A percentile compares a stretch with the other conserved stretches of the same genome.
These are phyloP conservation scores for Ectemnius cavifrons DNA, from an alignment of 2,888 invertebrate genomes.

Conservation along the genomic window DNA sequence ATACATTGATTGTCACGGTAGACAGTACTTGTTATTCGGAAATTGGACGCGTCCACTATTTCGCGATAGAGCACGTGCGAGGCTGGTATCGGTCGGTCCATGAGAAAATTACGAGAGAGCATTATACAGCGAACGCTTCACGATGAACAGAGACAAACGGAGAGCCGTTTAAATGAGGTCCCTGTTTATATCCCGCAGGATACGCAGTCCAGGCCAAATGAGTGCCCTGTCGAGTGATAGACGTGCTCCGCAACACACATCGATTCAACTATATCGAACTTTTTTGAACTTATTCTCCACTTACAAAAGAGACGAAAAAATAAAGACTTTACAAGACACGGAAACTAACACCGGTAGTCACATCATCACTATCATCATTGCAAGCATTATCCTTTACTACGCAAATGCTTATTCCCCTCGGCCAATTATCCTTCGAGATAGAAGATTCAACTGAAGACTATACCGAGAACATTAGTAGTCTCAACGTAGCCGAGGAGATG, in stretches of 20 bases:
- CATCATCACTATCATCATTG: too few species aligned
- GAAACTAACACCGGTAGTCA: too few species aligned
- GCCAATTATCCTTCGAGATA: too few species aligned
- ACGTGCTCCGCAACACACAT: too few species aligned
- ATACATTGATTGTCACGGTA: too few species aligned
- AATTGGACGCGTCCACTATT: constrained; percentile 2
- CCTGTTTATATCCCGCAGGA: constrained; percentile 26
- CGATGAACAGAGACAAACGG: constrained; percentile 4
- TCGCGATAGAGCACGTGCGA: neutral
- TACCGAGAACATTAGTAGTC: neutral
- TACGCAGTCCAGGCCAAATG: constrained; percentile 11
- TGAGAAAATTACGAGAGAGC: constrained; percentile 24
- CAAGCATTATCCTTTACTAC: neutral
- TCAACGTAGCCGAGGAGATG: neutral
- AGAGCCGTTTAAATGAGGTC: constrained; percentile 15
- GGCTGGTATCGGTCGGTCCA: constrained; percentile 3
- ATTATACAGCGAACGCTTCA: neutral
- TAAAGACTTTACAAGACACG: too few species aligned
- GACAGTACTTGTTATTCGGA: too few species aligned
- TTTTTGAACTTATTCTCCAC: too few species aligned
- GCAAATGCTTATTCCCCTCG: neutral
- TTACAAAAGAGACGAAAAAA: too few species aligned
- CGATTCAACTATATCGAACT: too few species aligned
- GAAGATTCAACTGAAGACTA: too few species aligned
- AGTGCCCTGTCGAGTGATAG: too few species aligned